These are phyloP conservation scores for Picathartes gymnocephalus DNA, from an alignment of 2,113 vertebrate genomes.

Conservation along the genomic window DNA sequence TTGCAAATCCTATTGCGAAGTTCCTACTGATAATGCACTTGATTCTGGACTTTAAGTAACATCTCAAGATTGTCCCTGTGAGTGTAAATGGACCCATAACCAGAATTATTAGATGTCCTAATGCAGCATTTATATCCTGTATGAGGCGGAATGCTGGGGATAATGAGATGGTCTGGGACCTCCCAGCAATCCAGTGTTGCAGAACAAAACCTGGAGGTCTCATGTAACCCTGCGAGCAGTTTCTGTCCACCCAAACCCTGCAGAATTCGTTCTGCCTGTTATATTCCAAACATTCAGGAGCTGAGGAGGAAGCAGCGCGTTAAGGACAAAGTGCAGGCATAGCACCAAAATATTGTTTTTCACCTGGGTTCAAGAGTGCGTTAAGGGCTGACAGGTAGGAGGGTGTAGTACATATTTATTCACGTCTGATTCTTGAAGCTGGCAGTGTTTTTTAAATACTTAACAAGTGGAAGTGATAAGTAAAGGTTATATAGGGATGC, in stretches of 20 bases:
- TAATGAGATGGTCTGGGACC: neutral
- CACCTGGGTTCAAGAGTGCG: neutral
- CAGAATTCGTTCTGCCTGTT: neutral
- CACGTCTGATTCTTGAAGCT: neutral
- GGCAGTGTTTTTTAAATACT: neutral
- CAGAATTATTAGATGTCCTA: neutral
- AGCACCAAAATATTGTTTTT: neutral
- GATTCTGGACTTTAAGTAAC: neutral
- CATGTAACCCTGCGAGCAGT: rapidly evolving
- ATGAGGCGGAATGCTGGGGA: neutral
- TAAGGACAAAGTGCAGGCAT: neutral
- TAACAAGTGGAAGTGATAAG: neutral
- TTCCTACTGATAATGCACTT: neutral
- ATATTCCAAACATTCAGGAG: neutral
- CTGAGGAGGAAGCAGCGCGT: neutral
- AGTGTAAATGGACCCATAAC: neutral
- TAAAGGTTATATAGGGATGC: neutral
- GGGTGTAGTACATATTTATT: neutral
- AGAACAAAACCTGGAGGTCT: neutral
- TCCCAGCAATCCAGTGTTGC: neutral
- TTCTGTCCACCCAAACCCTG: neutral
- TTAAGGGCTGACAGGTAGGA: neutral
- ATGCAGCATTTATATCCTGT: neutral
- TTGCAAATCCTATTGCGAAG: neutral
- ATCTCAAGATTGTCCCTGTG: neutral